Evolutionary conservation across 2,888 invertebrate genomes (phyloP).

Genomic region (Drosophila anomelani): DNA sequence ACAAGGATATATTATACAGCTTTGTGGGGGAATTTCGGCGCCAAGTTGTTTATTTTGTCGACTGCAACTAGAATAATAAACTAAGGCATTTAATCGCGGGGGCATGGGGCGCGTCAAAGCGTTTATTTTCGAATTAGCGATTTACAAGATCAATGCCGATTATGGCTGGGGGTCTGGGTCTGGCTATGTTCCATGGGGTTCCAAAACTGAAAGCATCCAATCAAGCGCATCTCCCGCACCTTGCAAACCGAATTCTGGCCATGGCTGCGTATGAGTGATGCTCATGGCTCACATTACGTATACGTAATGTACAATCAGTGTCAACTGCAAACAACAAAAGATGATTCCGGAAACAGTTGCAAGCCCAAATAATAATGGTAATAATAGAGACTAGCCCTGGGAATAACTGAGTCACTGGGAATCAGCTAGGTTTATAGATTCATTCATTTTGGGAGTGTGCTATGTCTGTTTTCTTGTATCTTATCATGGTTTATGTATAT

Average conservation of each 20-base stretch:
- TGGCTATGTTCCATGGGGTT: slow-evolving; percentile 6
- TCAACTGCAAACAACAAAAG: slow-evolving; percentile 53
- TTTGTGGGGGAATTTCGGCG: slow-evolving; percentile 28
- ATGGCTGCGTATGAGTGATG: slow-evolving; percentile 61
- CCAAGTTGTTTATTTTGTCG: slow-evolving; percentile 61
- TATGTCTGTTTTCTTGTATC: slow-evolving; percentile 24
- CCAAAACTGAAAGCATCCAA: slow-evolving; percentile 57
- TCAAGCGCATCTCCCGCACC: slow-evolving; percentile 66
- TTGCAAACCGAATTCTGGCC: slow-evolving; percentile 26
- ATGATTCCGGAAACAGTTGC: slow-evolving; percentile 46
- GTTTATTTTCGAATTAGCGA: slow-evolving; percentile 77
- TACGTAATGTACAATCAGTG: slow-evolving; percentile 64
- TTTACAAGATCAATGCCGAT: slow-evolving; percentile 78
- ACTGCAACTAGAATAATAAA: slow-evolving; percentile 59
- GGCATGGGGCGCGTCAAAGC: slow-evolving; percentile 45
- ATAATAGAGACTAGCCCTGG: slow-evolving; percentile 27
- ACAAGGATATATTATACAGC: neutral
- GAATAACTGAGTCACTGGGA: slow-evolving; percentile 32
- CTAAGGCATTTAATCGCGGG: slow-evolving; percentile 41
- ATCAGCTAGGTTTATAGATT: slow-evolving; percentile 4
- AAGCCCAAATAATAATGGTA: slow-evolving; percentile 15
- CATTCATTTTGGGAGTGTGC: slow-evolving; percentile 8
- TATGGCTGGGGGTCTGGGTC: slow-evolving; percentile 48
- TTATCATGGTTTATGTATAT: slow-evolving; percentile 24
- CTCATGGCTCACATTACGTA: slow-evolving; percentile 55